Percentiles rank a stretch among this genome's conserved stretches.
Evolutionary conservation across 2,888 invertebrate species (phyloP).

Genomic region (Lasius fuliginosus): DNA sequence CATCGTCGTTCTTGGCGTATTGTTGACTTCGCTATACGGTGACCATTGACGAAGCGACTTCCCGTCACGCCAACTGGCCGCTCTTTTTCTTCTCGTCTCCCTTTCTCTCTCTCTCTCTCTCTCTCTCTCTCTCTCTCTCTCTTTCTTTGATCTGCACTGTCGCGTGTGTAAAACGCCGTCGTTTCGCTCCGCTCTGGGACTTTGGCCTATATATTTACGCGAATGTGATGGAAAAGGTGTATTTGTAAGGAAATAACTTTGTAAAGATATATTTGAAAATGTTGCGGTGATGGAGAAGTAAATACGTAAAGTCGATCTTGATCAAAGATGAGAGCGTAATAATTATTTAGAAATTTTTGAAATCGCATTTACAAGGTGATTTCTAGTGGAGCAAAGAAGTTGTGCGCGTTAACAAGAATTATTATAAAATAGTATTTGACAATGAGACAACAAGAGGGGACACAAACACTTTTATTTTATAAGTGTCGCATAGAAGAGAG

Average conservation of each 20-base stretch:
- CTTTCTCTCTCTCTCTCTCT: conserved; percentile 21
- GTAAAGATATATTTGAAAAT: conserved; percentile 18
- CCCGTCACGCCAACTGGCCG: conserved; percentile 79
- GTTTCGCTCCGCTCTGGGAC: conserved; percentile 25
- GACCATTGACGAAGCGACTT: conserved; percentile 80
- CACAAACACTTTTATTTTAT: too few species aligned
- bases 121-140: conserved; percentile 42
- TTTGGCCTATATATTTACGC: conserved; percentile 27
- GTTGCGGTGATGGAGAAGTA: neutral
- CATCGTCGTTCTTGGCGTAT: conserved; percentile 55
- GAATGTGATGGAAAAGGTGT: neutral
- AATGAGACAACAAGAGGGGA: too few species aligned
- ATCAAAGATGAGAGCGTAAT: neutral
- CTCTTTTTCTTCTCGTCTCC: conserved; percentile 42
- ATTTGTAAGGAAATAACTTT: conserved; percentile 27
- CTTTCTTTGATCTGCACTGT: conserved; percentile 21
- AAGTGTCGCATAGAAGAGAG: too few species aligned
- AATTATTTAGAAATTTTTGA: neutral
- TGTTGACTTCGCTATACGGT: conserved; percentile 59
- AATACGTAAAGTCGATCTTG: neutral
- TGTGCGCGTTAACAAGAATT: too few species aligned
- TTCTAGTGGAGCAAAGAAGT: neutral
- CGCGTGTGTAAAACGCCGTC: conserved; percentile 27
- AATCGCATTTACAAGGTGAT: neutral
- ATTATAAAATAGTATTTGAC: too few species aligned